phyloP scores from a whole-genome alignment of 1,140 invertebrate genomes.

The Hestina assimilis region DNA sequence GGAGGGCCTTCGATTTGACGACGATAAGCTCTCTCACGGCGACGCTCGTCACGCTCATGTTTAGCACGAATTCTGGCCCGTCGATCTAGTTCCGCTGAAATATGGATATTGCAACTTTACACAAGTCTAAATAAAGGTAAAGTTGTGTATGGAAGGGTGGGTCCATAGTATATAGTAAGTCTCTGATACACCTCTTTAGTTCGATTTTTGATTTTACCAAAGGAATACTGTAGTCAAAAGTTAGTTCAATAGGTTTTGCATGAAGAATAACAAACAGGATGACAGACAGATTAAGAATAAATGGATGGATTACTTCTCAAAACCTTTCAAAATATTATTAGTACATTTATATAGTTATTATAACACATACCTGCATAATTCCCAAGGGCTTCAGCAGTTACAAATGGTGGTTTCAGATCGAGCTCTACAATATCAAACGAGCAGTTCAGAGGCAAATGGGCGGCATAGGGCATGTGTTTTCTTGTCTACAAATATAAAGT shows the following conservation, averaged over 20 bases:
- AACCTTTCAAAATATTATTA: slow-evolving; percentile 3
- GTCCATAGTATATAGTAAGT: too few species aligned
- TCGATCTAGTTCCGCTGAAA: slow-evolving; percentile 57
- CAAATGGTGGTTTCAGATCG: slow-evolving; percentile 84
- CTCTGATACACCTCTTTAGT: too few species aligned
- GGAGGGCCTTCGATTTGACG: slow-evolving; percentile 60
- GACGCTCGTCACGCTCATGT: slow-evolving; percentile 55
- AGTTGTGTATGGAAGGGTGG: too few species aligned
- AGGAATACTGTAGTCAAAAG: too few species aligned
- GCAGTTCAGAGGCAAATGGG: slow-evolving; percentile 93
- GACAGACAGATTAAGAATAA: too few species aligned
- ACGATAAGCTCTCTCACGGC: slow-evolving; percentile 57
- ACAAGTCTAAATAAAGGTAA: too few species aligned
- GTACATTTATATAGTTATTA: too few species aligned
- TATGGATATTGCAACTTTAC: too few species aligned
- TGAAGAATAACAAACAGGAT: too few species aligned
- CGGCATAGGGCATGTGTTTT: slow-evolving; percentile 85
- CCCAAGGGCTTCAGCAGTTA: slow-evolving; percentile 83
- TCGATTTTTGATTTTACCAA: too few species aligned
- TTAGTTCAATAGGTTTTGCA: too few species aligned
- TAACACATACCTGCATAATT: slow-evolving; percentile 82
- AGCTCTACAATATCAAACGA: slow-evolving; percentile 95
- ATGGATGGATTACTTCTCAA: too few species aligned
- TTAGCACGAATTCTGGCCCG: slow-evolving; percentile 53
- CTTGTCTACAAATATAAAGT: slow-evolving; percentile 58